A percentile compares a stretch with the other conserved stretches of the same genome.
These are phyloP conservation scores for Nomia melanderi DNA, from an alignment of 1,140 invertebrate species.

Conservation along the genomic window DNA sequence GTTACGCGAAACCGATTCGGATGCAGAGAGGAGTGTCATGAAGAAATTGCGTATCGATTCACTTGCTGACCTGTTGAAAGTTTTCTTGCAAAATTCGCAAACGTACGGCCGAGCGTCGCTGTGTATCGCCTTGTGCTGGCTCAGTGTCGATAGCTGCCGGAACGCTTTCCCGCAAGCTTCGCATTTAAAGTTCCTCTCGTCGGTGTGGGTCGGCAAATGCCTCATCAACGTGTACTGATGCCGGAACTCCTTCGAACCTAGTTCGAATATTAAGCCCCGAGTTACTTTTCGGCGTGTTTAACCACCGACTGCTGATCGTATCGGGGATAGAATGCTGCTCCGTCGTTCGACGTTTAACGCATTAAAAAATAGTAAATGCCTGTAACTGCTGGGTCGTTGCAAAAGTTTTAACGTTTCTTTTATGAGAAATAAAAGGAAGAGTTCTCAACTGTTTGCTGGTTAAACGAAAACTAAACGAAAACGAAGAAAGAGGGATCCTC, in stretches of 20 bases:
- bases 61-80: constrained; percentile 84
- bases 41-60: neutral
- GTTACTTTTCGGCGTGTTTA: neutral
- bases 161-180: constrained; percentile 90
- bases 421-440: no score
- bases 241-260: constrained; percentile 86
- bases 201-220: constrained; percentile 91
- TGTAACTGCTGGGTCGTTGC: no score
- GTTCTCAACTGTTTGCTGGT: no score
- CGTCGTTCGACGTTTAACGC: no score
- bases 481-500: no score
- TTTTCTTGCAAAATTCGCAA: constrained; percentile 88
- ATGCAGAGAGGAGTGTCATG: neutral
- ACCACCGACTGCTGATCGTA: neutral
- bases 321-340: neutral
- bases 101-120: constrained; percentile 86
- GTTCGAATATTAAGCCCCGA: constrained; percentile 44
- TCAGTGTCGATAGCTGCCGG: constrained; percentile 87
- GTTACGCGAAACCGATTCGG: neutral
- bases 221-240: constrained; percentile 90
- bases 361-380: no score
- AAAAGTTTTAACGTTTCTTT: no score
- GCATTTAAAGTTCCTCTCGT: constrained; percentile 91
- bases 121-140: constrained; percentile 88
- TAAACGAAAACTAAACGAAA: no score